Conservation (phyloP, 2,113 vertebrate genomes). For the Vulpes lagopus region DNA sequence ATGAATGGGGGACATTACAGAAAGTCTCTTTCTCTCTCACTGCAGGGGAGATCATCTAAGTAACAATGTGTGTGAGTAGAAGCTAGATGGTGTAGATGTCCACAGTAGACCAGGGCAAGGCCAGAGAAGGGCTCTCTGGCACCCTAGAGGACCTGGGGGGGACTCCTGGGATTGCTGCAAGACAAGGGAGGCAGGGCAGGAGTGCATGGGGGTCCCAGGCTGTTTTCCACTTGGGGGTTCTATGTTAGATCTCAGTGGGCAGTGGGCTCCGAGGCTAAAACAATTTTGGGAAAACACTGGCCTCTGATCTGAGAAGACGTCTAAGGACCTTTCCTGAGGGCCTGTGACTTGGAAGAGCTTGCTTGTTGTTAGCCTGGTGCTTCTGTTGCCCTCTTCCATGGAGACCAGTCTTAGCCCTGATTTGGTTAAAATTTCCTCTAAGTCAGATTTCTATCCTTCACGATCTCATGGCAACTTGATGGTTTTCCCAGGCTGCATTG, state of each 20-base stretch:
- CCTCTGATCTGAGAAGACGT: not conserved
- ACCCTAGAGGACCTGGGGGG: rapidly evolving
- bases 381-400: not conserved
- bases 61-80: not conserved
- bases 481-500: not conserved
- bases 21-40: not conserved
- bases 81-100: not conserved
- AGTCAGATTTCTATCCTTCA: not conserved
- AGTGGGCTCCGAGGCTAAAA: not conserved
- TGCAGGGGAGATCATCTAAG: not conserved
- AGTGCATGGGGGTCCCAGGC: not conserved
- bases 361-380: not conserved
- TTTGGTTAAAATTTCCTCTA: not conserved
- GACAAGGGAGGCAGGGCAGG: not conserved
- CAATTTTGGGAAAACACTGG: not conserved
- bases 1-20: not conserved
- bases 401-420: not conserved
- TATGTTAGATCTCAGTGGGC: not conserved
- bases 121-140: not conserved
- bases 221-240: not conserved
- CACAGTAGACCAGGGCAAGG: not conserved
- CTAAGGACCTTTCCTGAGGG: not conserved
- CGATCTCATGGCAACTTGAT: not conserved
- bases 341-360: not conserved
- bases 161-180: too few relatives aligned